Percentiles rank a stretch among this genome's conserved stretches.
Evolutionary conservation across 2,797 vertebrate species (phyloP).

Genomic region (Chiroxiphia lanceolata): DNA sequence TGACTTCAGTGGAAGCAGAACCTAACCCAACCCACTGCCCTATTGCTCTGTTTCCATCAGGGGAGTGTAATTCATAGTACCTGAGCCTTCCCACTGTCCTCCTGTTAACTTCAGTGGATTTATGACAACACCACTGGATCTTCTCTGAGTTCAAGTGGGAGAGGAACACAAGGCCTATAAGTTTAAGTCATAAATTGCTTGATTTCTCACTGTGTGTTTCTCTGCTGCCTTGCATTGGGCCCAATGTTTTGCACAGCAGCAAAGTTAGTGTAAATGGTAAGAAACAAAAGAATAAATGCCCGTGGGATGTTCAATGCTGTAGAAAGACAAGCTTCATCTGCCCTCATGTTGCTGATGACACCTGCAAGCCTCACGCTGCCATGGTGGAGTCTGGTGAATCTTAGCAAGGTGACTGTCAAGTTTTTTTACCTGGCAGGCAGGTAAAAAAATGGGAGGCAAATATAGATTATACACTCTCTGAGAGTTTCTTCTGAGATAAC

Average conservation of each 20-base stretch:
- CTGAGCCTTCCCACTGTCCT: background rate
- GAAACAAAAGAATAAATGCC: background rate
- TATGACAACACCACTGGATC: background rate
- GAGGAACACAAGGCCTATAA: background rate
- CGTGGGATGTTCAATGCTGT: background rate
- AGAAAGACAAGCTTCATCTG: background rate
- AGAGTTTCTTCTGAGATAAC: background rate
- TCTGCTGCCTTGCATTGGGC: background rate
- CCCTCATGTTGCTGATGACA: background rate
- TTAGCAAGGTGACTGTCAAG: background rate
- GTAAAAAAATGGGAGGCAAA: background rate
- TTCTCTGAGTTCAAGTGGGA: background rate
- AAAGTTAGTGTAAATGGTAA: background rate
- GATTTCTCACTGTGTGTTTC: background rate
- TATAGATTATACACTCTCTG: background rate
- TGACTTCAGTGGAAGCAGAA: background rate
- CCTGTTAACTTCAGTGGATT: background rate
- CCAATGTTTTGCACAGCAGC: background rate
- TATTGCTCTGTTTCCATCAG: background rate
- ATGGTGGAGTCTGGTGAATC: background rate
- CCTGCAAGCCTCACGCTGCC: background rate
- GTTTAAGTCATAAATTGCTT: background rate
- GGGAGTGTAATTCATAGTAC: background rate
- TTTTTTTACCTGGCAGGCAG: background rate
- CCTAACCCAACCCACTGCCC: rapidly evolving